Conservation (phyloP, 2,113 vertebrate genomes). For the cattle (Bos taurus) region DNA sequence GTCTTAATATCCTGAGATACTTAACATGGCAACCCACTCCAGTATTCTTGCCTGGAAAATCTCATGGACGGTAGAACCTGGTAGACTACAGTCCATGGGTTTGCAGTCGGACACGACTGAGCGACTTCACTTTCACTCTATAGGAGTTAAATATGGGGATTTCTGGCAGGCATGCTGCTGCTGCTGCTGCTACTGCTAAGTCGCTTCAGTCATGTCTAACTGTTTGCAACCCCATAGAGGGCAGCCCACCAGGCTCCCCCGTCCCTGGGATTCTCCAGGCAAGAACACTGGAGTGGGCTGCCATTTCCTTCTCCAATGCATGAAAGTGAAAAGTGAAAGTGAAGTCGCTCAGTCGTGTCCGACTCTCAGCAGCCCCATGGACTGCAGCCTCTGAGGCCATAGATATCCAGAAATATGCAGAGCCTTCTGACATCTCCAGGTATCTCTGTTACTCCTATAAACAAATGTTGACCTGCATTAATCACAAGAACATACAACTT, state of each 20-base stretch:
- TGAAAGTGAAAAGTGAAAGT: too few relatives aligned
- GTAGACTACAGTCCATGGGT: background rate
- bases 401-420: background rate
- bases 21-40: background rate
- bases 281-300: too few relatives aligned
- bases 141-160: background rate
- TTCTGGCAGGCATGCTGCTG: background rate
- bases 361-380: too few relatives aligned
- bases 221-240: too few relatives aligned
- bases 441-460: slow-evolving; percentile 36
- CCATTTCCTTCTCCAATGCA: too few relatives aligned
- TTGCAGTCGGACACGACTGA: background rate
- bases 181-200: too few relatives aligned
- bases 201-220: too few relatives aligned
- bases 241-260: too few relatives aligned
- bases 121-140: background rate
- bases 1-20: slow-evolving; percentile 82
- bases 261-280: too few relatives aligned
- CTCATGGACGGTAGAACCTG: background rate
- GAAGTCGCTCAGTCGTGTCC: too few relatives aligned
- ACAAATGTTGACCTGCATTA: slow-evolving; percentile 47
- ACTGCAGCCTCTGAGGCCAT: background rate
- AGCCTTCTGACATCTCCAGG: slow-evolving; percentile 21
- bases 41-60: background rate
- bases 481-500: slow-evolving; percentile 32